phyloP scores from a whole-genome alignment of 2,797 vertebrate species.

The Rhinophrynus dorsalis region DNA sequence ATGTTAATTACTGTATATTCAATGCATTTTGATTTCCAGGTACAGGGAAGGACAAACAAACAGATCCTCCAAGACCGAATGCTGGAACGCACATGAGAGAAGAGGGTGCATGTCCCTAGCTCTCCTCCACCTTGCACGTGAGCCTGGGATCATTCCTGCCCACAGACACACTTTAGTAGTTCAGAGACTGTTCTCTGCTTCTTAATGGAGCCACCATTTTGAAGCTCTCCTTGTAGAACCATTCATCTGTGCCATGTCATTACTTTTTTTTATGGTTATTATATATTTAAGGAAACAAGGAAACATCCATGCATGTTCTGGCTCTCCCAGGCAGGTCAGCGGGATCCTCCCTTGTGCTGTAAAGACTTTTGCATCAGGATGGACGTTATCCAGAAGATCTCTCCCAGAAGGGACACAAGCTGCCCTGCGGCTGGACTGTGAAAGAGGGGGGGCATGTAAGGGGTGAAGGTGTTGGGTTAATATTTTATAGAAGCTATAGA shows the following conservation, averaged over 20 bases:
- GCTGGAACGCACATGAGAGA: neutral
- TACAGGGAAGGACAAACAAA: neutral
- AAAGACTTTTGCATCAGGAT: constrained; percentile 3
- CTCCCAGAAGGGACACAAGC: neutral
- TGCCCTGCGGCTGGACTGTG: neutral
- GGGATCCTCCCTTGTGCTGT: neutral
- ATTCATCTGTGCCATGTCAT: constrained; percentile 17
- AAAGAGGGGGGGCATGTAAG: neutral
- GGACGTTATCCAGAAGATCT: neutral
- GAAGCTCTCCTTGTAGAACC: neutral
- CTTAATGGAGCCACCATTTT: neutral
- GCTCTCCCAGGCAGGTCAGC: constrained; percentile 17
- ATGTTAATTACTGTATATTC: no score
- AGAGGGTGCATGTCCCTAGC: neutral
- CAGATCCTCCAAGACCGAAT: neutral
- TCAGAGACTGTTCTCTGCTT: neutral
- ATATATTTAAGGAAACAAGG: neutral
- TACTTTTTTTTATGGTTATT: neutral
- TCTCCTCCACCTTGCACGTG: neutral
- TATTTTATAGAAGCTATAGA: constrained; percentile 27
- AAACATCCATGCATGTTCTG: neutral
- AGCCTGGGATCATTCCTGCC: neutral
- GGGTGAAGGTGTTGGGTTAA: constrained; percentile 11
- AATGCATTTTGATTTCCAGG: constrained; percentile 2
- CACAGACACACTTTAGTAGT: neutral